Evolutionary conservation across 2,888 invertebrate species (phyloP).

Genomic region (Chelonus formosanus): DNA sequence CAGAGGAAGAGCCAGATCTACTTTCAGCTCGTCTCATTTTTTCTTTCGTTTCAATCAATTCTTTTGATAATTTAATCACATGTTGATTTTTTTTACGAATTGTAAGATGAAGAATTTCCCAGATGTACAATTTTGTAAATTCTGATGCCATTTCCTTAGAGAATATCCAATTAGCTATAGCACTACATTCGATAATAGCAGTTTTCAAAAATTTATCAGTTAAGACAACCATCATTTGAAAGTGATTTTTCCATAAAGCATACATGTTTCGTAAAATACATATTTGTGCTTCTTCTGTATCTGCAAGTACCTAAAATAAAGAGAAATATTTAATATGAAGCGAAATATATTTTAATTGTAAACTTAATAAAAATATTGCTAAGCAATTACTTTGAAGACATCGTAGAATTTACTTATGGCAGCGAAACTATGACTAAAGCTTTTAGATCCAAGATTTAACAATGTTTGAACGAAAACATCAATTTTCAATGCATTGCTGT

Average conservation of each 20-base stretch:
- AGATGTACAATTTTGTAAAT: slow-evolving; percentile 90
- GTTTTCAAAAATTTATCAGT: slow-evolving; percentile 98
- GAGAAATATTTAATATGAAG: too few species aligned
- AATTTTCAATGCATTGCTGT: slow-evolving; percentile 90
- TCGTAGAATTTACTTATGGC: slow-evolving; percentile 97
- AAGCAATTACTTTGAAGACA: slow-evolving; percentile 71
- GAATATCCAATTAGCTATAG: slow-evolving; percentile 98
- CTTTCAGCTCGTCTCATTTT: slow-evolving; percentile 85
- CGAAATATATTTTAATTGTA: too few species aligned
- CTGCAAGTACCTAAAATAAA: slow-evolving; percentile 77
- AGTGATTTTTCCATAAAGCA: slow-evolving; percentile 94
- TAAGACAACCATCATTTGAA: slow-evolving; percentile 96
- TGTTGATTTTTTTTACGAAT: slow-evolving; percentile 97
- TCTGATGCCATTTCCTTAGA: slow-evolving; percentile 90
- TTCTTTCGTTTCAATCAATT: slow-evolving; percentile 85
- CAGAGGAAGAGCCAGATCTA: slow-evolving; percentile 80
- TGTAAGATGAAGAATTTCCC: slow-evolving; percentile 96
- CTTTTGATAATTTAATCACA: slow-evolving; percentile 82
- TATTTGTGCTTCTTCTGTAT: slow-evolving; percentile 95
- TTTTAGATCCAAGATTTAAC: slow-evolving; percentile 92
- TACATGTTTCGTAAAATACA: slow-evolving; percentile 91
- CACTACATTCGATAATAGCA: slow-evolving; percentile 95
- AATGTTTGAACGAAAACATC: slow-evolving; percentile 97
- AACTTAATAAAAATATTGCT: too few species aligned
- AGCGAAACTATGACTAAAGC: slow-evolving; percentile 97